Evolutionary conservation across 2,797 vertebrate species (phyloP), one percentile per base, ranked within the genome.

Genomic region (Chelon labrosus): DNA sequence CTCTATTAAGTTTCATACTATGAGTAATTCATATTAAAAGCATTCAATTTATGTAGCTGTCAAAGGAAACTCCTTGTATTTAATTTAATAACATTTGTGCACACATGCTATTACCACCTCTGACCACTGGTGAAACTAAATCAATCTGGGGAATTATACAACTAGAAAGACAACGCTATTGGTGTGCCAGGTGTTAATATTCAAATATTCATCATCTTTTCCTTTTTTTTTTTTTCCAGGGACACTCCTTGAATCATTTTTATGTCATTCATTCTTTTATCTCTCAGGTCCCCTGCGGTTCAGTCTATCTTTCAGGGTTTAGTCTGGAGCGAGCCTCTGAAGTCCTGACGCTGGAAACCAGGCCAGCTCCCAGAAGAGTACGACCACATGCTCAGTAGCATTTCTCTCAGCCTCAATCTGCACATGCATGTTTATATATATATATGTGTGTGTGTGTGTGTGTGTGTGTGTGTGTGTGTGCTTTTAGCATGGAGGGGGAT

Each of bases 341-440:
- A 72, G 77, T 65, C 56, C 56, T 65, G 56, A 66, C 7, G 22
- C 64, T 53, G 65, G 65, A 91, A 92, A 88, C 70, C 86, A 89
- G 90, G 90, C 82, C 90, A 91, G 90, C 70, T 90, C 85, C 88
- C 90, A 75, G 78, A 72, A 88, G 90, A 91, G 68, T 59, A 50
- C 1, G 1, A 55, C 63, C 59, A 64, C 56, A 70, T 74, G 68
- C 44, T 58, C 65, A 69, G 19, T 31, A 70, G 49, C 19, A 58
- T 73, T 74, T 82, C 67, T 66, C 59, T 52, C 25, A 67, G 74
- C 60, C 50, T 80, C 62, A 59, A 20, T 83, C 69, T 71, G 76
- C 57, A 65, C 71, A 50, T 64, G 62, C 44, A 67, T 65, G 61
- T 65, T 47, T 73, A 10, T 70, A 39, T 38, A 2, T 39, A 17